Evolutionary conservation across 2,113 vertebrate species (phyloP), one percentile per base, ranked within the genome.

Genomic region (Rhinogobius similis): DNA sequence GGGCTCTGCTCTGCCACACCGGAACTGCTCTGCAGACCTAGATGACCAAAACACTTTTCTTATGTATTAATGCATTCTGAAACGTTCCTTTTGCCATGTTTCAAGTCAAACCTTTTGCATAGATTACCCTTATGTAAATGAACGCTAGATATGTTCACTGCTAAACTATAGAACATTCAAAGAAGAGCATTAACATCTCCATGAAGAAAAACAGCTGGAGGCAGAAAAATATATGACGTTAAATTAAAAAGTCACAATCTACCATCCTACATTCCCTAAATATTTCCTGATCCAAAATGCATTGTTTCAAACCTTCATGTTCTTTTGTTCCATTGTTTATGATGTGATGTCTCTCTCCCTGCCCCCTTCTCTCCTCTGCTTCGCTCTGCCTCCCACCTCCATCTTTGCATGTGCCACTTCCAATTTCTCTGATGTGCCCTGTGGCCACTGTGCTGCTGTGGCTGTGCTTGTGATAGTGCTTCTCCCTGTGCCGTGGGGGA

Each of bases 381-480:
- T 73, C 67, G 41, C 70, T 70, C 67, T 32, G 53, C 39, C 71
- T 24, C 63, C 53, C 50, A 26, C 73, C 77, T 89, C 87, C 88
- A 89, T 91, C 88, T 90, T 91, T 92, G 88, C 91, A 92, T 92
- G 90, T 92, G 93, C 91, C 92, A 91, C 91, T 91, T 93, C 90
- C 88, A 85, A 92, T 93, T 92, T 90, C 71, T 74, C 83, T 93
- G 92, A 93, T 86, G 86, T 92, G 88, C 90, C 90, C 90, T 89
- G 87, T 89, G 90, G 91, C 86, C 84, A 91, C 82, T 84, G 77
- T 82, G 88, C 86, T 85, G 88, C 86, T 89, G 83, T 87, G 83
- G 87, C 86, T 86, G 13, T 83, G 87, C 89, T 86, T 90, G 89
- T 90, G 90, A 89, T 91, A 89, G 90, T 81, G 92, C 89, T 88